Evolutionary conservation across 2,113 vertebrate species (phyloP).

Genomic region (Grammomys surdaster): DNA sequence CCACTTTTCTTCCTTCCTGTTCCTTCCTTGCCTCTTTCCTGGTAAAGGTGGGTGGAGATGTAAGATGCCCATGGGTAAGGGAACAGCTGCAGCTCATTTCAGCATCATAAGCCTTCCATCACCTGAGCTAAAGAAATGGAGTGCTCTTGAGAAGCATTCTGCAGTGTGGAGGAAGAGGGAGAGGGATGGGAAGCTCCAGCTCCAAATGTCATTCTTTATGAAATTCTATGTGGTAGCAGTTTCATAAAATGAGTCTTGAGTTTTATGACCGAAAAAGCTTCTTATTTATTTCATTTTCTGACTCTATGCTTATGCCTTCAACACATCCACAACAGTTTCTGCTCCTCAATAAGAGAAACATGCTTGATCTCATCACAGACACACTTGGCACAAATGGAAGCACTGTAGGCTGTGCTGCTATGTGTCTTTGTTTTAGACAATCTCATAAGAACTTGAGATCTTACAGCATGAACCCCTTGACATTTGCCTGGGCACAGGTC

Average conservation of each 20-base stretch:
- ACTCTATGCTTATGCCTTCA: neutral
- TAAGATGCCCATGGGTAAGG: neutral
- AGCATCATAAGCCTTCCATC: neutral
- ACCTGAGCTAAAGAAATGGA: neutral
- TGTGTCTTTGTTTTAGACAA: neutral
- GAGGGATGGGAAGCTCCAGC: neutral
- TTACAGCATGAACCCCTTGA: neutral
- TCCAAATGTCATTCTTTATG: neutral
- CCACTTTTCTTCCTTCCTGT: neutral
- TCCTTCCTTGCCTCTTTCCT: neutral
- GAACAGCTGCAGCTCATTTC: neutral
- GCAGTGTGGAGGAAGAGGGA: neutral
- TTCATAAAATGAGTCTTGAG: neutral
- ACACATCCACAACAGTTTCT: neutral
- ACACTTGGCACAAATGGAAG: neutral
- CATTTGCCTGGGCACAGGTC: neutral
- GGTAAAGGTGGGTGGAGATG: neutral
- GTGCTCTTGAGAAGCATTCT: neutral
- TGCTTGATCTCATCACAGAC: neutral
- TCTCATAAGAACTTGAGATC: neutral
- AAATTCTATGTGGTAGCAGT: neutral
- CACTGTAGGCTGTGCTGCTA: neutral
- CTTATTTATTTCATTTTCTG: neutral
- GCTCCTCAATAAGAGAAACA: neutral
- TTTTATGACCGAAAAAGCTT: neutral